These are phyloP conservation scores for Montipora capitata DNA, from an alignment of 92 coral and sea anemone species.

Conservation along the genomic window DNA sequence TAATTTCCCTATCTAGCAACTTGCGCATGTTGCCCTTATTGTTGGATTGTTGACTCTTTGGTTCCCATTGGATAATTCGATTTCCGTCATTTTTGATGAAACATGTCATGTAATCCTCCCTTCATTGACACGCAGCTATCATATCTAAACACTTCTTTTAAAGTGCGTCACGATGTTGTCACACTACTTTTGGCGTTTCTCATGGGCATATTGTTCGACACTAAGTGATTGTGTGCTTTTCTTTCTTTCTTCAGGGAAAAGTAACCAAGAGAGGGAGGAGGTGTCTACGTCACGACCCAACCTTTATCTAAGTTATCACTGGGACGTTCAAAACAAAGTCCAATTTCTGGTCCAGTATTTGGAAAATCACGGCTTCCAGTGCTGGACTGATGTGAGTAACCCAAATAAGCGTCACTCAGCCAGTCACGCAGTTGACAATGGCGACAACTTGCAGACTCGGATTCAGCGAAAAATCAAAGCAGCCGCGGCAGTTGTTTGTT, in stretches of 20 bases:
- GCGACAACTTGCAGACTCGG: constrained; percentile 74
- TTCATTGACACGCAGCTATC: too few relatives aligned
- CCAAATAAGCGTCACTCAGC: constrained; percentile 75
- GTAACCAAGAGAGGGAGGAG: constrained; percentile 1
- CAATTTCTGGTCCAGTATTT: constrained; percentile 78
- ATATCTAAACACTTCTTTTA: too few relatives aligned
- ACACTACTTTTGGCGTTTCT: background rate
- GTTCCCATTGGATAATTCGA: too few relatives aligned
- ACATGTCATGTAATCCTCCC: too few relatives aligned
- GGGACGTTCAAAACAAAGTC: constrained; percentile 95
- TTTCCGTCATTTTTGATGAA: too few relatives aligned
- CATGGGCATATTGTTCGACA: background rate
- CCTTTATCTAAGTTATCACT: constrained; percentile 94
- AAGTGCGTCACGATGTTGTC: too few relatives aligned
- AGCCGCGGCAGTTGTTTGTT: constrained; percentile 87
- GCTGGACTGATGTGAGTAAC: constrained; percentile 83
- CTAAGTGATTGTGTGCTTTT: background rate
- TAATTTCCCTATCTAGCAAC: too few relatives aligned
- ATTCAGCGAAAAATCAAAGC: constrained; percentile 87
- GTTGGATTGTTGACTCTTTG: too few relatives aligned
- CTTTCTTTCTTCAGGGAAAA: background rate
- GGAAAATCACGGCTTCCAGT: constrained; percentile 88
- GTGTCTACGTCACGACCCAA: constrained; percentile 68
- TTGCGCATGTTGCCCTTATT: too few relatives aligned
- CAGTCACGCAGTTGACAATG: constrained; percentile 44